Conservation (phyloP, 2,797 vertebrate genomes). For the Sebastes umbrosus region DNA sequence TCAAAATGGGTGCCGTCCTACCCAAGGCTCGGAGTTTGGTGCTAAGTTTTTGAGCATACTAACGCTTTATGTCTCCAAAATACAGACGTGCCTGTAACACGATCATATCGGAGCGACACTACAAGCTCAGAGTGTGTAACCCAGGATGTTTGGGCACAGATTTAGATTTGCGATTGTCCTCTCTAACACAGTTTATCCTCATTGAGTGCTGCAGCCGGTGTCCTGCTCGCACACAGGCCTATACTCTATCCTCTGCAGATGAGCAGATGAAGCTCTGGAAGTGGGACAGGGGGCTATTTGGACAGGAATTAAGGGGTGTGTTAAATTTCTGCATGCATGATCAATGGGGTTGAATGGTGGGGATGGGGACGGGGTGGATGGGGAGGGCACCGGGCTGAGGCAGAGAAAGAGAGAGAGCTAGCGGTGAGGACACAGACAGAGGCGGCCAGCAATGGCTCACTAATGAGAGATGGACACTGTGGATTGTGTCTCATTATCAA, state of each 20-base stretch:
- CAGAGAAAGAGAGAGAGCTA: conserved; percentile 44
- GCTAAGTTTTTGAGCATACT: not conserved
- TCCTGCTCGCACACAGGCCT: conserved; percentile 44
- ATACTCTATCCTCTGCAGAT: conserved; percentile 81
- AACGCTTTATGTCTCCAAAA: not conserved
- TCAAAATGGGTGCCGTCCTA: conserved; percentile 3
- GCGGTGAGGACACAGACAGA: conserved; percentile 44
- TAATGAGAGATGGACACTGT: conserved; percentile 83
- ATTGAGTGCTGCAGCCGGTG: conserved; percentile 18
- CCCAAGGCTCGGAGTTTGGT: not conserved
- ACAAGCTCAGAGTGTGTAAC: not conserved
- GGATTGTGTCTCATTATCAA: conserved; percentile 77
- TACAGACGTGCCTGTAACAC: not conserved
- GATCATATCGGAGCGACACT: not conserved
- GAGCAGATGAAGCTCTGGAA: conserved; percentile 71
- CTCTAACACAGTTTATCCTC: conserved; percentile 20
- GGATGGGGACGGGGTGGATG: conserved; percentile 16
- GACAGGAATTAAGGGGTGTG: conserved; percentile 93
- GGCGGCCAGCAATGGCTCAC: conserved; percentile 83
- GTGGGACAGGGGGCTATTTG: conserved; percentile 79
- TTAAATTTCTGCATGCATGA: conserved; percentile 99
- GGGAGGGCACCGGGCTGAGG: conserved; percentile 14
- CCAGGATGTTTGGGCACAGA: conserved; percentile 11
- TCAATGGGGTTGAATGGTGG: conserved; percentile 89
- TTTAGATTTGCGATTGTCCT: conserved; percentile 36